phyloP scores from a whole-genome alignment of 2,797 vertebrate genomes.

The Aotus griseimembra region DNA sequence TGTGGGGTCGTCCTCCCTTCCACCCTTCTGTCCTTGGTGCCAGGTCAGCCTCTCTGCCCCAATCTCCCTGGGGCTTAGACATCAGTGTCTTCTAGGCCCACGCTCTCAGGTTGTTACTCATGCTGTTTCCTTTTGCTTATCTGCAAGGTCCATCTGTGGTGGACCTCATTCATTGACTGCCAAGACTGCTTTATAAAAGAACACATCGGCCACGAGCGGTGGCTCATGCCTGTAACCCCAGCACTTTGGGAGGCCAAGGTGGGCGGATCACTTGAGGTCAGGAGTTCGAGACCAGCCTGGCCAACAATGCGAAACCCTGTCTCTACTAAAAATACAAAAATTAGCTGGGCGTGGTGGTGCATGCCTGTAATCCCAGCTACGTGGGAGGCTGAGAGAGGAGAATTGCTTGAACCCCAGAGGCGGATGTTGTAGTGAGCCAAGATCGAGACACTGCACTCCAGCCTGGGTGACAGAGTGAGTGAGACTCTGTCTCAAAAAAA shows the following conservation, averaged over 20 bases:
- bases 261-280: background rate
- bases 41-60: background rate
- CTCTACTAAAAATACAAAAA: background rate
- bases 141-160: background rate
- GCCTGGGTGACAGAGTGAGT: background rate
- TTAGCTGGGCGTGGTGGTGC: background rate
- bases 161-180: background rate
- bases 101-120: background rate
- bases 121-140: background rate
- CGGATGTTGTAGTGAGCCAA: background rate
- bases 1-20: background rate
- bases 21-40: background rate
- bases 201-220: background rate
- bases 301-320: background rate
- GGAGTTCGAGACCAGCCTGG: background rate
- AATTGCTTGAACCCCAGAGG: background rate
- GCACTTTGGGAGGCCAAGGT: background rate
- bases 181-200: background rate
- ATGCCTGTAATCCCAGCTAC: background rate
- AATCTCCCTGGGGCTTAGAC: background rate
- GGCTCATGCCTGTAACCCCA: background rate
- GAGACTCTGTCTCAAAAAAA: background rate
- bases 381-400: background rate
- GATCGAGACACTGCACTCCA: background rate
- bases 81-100: background rate